Evolutionary conservation across 2,888 invertebrate species (phyloP), one percentile per base, ranked within the genome.

Genomic region (Diaprepes abbreviatus): DNA sequence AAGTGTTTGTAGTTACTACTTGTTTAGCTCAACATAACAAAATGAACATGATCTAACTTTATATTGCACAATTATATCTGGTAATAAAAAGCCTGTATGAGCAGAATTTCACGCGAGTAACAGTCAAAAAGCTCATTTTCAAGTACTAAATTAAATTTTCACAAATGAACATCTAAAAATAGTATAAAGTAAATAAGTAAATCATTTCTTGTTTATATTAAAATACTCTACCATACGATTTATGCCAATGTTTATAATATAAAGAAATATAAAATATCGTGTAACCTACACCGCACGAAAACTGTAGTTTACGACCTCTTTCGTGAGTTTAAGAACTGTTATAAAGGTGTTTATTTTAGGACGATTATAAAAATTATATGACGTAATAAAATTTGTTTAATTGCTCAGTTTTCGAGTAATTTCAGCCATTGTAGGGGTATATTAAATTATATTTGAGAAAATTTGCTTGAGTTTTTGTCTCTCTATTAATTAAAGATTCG

Each of bases 361-460:
- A 21, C 24, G 38, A 57, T 57, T 57, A 57, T 57, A 57, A 57
- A 38, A 57, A 57, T 43, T 57, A 38, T 38, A 57, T 36, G 19
- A 21, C 21, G 1, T 21, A 36, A 57, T 57, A 57, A 57, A 57
- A 36, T 24, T 16, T 9, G 9, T 55, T 57, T 21, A 57, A 57
- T 57, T 36, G 21, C 12, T 7, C 21, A 38, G 4, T 36, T 57
- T 19, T 57, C 33, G 21, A 57, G 38, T 57, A 19, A 35, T 57
- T 36, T 57, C n/a, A 3, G 40, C 16, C 10, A 40, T 40, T 21
- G 21, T 43, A 24, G 21, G 36, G n/a, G 14, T 14, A 14, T n/a
- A 43, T 43, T 17, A 43, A 43, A n/a, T n/a, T 7, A 21, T 19
- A 17, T 40, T 38, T 1, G 16, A 38, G 14, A 38, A 4, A 1